Percentiles rank a stretch among this genome's conserved stretches.
Evolutionary conservation across 2,888 invertebrate genomes (phyloP).

Genomic region (Cephus pygmeus): DNA sequence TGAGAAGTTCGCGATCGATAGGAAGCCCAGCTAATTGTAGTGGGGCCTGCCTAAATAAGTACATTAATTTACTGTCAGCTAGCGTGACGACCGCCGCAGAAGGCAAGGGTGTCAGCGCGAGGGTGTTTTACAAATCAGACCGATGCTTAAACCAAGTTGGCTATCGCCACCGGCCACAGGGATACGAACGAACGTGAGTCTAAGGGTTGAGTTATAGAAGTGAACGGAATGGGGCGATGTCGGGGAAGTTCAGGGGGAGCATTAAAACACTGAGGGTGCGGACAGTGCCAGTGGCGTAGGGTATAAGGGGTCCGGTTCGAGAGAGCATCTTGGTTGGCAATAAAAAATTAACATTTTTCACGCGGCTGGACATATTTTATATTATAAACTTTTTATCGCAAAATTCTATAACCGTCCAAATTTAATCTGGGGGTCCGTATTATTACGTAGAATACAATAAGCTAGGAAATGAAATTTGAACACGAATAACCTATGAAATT

Average conservation of each 20-base stretch:
- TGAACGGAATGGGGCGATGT: slow-evolving; percentile 41
- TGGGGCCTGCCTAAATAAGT: slow-evolving; percentile 33
- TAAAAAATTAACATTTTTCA: background rate
- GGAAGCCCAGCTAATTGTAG: slow-evolving; percentile 15
- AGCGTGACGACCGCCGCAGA: slow-evolving; percentile 35
- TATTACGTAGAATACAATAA: background rate
- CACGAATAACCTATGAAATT: background rate
- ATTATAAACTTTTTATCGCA: background rate
- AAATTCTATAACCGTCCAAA: background rate
- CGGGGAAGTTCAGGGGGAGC: slow-evolving; percentile 51
- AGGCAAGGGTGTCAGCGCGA: slow-evolving; percentile 21
- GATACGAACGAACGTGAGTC: slow-evolving; percentile 28
- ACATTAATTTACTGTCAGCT: slow-evolving; percentile 43
- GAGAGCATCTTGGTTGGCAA: background rate
- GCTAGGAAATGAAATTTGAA: background rate
- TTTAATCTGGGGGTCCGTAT: background rate
- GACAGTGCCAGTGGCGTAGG: slow-evolving; percentile 47
- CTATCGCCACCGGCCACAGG: slow-evolving; percentile 10
- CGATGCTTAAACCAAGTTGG: slow-evolving; percentile 14
- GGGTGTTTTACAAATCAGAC: slow-evolving; percentile 30
- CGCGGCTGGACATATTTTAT: too few relatives aligned
- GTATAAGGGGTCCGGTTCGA: slow-evolving; percentile 23
- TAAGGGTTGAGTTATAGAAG: slow-evolving; percentile 41
- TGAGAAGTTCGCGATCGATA: slow-evolving; percentile 30
- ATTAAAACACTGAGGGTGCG: slow-evolving; percentile 55